phyloP scores from a whole-genome alignment of 2,113 vertebrate genomes.

The Sinocyclocheilus maitianheensis region DNA sequence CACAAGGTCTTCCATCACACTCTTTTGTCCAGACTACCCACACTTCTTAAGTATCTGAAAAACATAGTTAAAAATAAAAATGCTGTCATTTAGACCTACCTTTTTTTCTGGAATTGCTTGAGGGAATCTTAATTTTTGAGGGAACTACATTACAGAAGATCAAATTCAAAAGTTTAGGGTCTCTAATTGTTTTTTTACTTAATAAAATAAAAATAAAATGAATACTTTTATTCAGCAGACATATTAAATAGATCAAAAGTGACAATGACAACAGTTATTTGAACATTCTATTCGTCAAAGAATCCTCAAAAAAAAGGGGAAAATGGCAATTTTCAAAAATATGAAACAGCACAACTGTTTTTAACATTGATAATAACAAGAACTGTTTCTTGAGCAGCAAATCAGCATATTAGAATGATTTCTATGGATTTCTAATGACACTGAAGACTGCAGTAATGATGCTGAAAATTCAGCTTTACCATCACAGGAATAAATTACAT shows the following conservation, averaged over 20 bases:
- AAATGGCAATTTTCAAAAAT: background rate
- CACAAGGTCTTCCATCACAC: conserved; percentile 82
- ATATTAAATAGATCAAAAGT: background rate
- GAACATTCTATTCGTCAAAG: background rate
- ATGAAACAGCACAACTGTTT: background rate
- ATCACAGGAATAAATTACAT: too few species aligned
- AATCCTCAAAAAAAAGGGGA: background rate
- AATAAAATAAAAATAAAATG: background rate
- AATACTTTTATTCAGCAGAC: background rate
- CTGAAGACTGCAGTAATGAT: too few species aligned
- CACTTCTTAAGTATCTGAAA: background rate
- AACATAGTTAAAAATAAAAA: background rate
- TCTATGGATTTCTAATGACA: too few species aligned
- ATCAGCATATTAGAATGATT: too few species aligned
- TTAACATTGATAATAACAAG: too few species aligned
- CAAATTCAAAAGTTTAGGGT: background rate
- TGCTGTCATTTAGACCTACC: background rate
- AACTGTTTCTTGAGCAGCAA: too few species aligned
- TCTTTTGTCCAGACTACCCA: background rate
- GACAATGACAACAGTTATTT: background rate
- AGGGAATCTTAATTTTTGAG: background rate
- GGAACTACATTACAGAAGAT: background rate
- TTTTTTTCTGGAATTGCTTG: background rate
- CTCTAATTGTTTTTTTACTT: background rate
- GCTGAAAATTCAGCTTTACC: too few species aligned